These are phyloP conservation scores for Bombyx mandarina DNA, from an alignment of 1,140 invertebrate species.

Conservation along the genomic window DNA sequence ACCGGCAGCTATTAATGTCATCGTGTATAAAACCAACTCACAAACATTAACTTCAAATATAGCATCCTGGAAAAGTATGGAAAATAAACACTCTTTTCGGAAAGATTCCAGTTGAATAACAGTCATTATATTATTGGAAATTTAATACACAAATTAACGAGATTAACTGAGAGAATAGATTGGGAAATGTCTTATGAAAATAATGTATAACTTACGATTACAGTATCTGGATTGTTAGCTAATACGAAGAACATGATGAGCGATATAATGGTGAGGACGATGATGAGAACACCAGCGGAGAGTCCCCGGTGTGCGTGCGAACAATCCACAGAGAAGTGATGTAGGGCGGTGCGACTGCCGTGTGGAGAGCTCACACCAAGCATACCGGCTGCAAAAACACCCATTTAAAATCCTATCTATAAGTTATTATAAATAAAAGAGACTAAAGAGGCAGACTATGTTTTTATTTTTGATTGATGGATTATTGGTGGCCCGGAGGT, in stretches of 20 bases:
- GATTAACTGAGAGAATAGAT: neutral
- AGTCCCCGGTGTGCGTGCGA: slow-evolving; percentile 89
- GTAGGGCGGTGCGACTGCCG: slow-evolving; percentile 53
- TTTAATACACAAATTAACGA: neutral
- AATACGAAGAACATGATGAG: slow-evolving; percentile 93
- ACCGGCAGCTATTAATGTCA: slow-evolving; percentile 70
- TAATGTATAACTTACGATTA: slow-evolving; percentile 57
- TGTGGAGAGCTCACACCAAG: slow-evolving; percentile 52
- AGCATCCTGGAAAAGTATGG: slow-evolving; percentile 69
- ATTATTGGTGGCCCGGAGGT: too few relatives aligned
- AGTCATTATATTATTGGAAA: too few relatives aligned
- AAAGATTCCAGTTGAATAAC: neutral
- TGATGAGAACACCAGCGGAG: slow-evolving; percentile 87
- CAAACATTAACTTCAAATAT: slow-evolving; percentile 84
- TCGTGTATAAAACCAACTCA: slow-evolving; percentile 80
- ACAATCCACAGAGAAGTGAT: slow-evolving; percentile 92
- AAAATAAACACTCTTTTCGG: neutral
- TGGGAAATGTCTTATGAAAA: neutral
- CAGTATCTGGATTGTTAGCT: slow-evolving; percentile 77
- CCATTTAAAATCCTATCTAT: too few relatives aligned
- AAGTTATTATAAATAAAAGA: too few relatives aligned
- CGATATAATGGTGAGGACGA: slow-evolving; percentile 89
- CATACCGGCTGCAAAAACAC: slow-evolving; percentile 47
- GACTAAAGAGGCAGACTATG: too few relatives aligned
- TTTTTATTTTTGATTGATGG: too few relatives aligned